Base-by-base conservation (phyloP, 2,113 vertebrate genomes). In the Lampris incognitus region DNA sequence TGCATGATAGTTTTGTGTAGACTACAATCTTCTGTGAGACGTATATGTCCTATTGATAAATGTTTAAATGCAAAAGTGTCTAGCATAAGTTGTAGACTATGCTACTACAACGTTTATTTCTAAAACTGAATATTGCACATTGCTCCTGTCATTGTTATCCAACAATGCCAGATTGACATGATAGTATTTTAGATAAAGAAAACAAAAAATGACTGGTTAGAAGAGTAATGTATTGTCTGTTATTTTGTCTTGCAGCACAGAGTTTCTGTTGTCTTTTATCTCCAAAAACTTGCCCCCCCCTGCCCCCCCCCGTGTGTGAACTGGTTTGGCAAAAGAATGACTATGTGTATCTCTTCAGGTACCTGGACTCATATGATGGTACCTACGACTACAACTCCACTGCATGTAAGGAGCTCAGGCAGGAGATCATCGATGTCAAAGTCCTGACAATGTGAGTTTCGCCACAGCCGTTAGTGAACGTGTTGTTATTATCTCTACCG, bases 391-490 rank as follows among this genome's bases (percentile, higher is more conserved):
- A 93, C 92, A 99, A 99, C 93, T 98, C 97, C 59, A 96, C 96
- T 0, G 94, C 96, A 93, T 99, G 98, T 89, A 92, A 96, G 93
- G 96, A 98, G 82, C 92, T 99, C 83, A 95, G 97, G 41, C 95
- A 97, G 74, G 97, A 98, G 80, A 98, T 99, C 86, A 95, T 95
- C 80, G 95, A 97, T 1, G 96, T 99, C 92, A 99, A 99, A 87
- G 96, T 97, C 82, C 92, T 99, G 76, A 97, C 97, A 62, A 98
- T 98, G 97, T 99, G 93, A 98, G 97, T 99, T 68, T 66, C 6
- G 1, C 62, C 39, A 24, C 24, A 46, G 59, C 36, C 41, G n/a
- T 3, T 3, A n/a, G 51, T 10, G 44, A 46, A 4, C 4, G 7
- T 7, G 44, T 7, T 46, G 7, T 46, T 1, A 4, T 46, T 46